Base-by-base conservation (phyloP, 2,888 invertebrate genomes). In the Automeris io region DNA sequence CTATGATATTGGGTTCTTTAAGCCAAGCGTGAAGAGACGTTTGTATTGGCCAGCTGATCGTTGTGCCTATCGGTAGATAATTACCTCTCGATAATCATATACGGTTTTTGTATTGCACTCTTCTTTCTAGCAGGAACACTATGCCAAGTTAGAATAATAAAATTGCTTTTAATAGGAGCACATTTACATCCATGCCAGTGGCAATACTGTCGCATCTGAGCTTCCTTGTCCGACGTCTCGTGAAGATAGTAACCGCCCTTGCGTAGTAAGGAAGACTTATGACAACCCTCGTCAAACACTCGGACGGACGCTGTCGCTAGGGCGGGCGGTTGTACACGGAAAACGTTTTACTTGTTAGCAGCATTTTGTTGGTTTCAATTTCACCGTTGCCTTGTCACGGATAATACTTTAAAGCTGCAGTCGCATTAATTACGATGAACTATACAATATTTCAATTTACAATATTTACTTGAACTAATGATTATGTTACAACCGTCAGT, bases 301-400 rank as follows among this genome's bases (percentile, higher is more conserved):
- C 18, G 34, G n/a, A 16, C 26, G n/a, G 13, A 34, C 32, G 38
- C 33, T 40, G 36, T 24, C 40, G 24, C 24, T 25, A n/a, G 11
- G 11, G 18, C 33, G 18, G 8, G 9, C 18, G 33, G 32, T n/a
- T 13, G 16, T 65, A 79, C 79, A 78, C 62, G 71, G 70, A 74
- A 81, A 81, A 71, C 79, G 78, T 83, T 83, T 82, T 70, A 81
- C 69, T 70, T 57, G 57, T 47, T 61, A 64, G 59, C 54, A 70
- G 74, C 76, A 78, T 82, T 85, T 82, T 77, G 78, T 81, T 82
- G 82, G 80, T 81, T 82, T 82, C 82, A 72, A 82, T 83, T 81
- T 80, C 75, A 78, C 65, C 66, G 71, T 70, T 68, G 72, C 71
- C 63, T 70, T 68, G 70, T 57, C 65, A 55, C 61, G 64, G 62